A percentile compares a stretch with the other conserved stretches of the same genome.
phyloP scores from a whole-genome alignment of 2,113 vertebrate species.

The Sarotherodon lohbergeri region DNA sequence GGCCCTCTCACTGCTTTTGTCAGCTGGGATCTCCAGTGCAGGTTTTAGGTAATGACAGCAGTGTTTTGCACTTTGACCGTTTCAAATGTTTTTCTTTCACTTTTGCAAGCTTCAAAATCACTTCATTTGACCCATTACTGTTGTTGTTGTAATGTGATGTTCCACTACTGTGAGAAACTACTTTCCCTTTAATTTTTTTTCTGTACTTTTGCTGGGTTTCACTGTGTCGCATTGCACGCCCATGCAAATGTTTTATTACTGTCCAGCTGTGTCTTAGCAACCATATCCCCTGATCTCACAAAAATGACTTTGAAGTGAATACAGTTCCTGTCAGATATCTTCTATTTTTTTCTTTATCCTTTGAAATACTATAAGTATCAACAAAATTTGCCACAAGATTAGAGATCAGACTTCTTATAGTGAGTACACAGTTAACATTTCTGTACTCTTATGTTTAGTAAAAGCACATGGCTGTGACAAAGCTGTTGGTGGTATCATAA shows the following conservation, averaged over 20 bases:
- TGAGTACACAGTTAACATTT: not conserved
- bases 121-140: not conserved
- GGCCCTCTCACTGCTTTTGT: not conserved
- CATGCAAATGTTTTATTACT: not conserved
- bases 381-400: not conserved
- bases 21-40: not conserved
- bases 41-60: not conserved
- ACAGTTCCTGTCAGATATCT: not conserved
- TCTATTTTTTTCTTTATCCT: not conserved
- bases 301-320: not conserved
- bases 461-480: not conserved
- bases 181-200: not conserved
- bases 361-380: not conserved
- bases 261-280: not conserved
- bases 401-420: not conserved
- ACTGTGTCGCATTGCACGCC: not conserved
- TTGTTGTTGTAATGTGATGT: not conserved
- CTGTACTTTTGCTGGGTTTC: not conserved
- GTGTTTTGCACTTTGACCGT: not conserved
- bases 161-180: not conserved
- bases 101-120: not conserved
- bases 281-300: not conserved
- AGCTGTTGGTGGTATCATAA: not conserved
- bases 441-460: not conserved
- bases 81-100: not conserved